These are phyloP conservation scores for Cheilosia urbana DNA, from an alignment of 2,888 invertebrate genomes.

Conservation along the genomic window DNA sequence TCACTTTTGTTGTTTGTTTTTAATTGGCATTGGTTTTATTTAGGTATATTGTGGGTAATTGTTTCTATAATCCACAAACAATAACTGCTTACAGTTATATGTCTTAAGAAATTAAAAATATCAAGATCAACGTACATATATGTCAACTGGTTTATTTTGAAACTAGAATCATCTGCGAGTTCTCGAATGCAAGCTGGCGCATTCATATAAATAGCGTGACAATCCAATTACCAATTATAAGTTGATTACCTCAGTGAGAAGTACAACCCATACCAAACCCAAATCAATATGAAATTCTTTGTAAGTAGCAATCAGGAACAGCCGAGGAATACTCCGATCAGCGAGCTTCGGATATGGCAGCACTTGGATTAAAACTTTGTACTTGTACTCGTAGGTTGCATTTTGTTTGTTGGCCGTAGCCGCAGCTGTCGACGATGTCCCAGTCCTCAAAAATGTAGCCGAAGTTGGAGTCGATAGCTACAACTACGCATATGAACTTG, in stretches of 20 bases:
- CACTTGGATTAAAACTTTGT: not conserved
- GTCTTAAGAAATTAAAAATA: no score
- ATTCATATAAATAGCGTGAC: constrained; percentile 14
- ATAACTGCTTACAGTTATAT: no score
- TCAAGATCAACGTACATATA: no score
- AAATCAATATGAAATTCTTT: constrained; percentile 11
- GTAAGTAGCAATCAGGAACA: not conserved
- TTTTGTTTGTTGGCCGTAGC: constrained; percentile 79
- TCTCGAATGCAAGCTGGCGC: no score
- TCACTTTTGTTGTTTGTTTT: no score
- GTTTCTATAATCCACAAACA: no score
- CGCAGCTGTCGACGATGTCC: constrained; percentile 77
- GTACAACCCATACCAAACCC: constrained; percentile 42
- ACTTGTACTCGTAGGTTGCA: not conserved
- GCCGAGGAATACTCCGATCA: not conserved
- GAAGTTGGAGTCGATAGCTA: constrained; percentile 80
- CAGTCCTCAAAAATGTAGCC: constrained; percentile 76
- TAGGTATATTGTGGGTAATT: no score
- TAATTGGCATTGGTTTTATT: no score
- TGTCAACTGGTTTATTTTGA: no score
- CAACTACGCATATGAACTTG: constrained; percentile 77
- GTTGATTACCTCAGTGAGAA: constrained; percentile 65
- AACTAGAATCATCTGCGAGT: no score
- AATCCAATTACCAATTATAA: not conserved
- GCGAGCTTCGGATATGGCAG: not conserved